Percentiles rank a stretch among this genome's conserved stretches.
Conservation (phyloP, 2,113 vertebrate species). For the Macrotis lagotis region DNA sequence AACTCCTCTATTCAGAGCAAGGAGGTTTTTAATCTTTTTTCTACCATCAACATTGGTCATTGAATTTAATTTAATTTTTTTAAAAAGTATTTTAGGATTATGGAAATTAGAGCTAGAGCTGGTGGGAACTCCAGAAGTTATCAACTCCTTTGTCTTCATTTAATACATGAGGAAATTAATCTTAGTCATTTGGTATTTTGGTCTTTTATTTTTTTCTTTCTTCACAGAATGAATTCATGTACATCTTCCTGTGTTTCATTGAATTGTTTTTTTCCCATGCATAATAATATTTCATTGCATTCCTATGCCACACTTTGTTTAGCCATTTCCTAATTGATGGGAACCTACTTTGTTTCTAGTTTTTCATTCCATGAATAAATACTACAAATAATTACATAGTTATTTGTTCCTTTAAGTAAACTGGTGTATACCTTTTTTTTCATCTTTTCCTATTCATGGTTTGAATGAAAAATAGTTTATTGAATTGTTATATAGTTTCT, state of each 20-base stretch:
- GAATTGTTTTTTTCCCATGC: not conserved
- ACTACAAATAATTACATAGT: not conserved
- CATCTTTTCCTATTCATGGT: not conserved
- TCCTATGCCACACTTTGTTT: not conserved
- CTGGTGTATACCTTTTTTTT: not conserved
- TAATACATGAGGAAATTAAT: not conserved
- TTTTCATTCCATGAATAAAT: not conserved
- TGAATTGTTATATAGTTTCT: not conserved
- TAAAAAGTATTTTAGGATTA: not conserved
- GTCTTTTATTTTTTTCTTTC: not conserved
- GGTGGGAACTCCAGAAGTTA: too few relatives aligned
- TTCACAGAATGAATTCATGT: not conserved
- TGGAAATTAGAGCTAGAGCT: not conserved
- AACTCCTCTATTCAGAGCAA: not conserved
- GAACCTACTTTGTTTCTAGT: not conserved
- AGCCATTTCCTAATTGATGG: not conserved
- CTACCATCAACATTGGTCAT: not conserved
- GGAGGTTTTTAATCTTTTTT: not conserved
- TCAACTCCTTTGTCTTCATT: not conserved
- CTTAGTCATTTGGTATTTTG: not conserved
- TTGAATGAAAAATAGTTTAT: not conserved
- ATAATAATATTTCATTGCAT: not conserved
- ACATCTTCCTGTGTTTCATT: not conserved
- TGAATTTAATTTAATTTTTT: not conserved
- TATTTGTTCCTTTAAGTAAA: not conserved